Conservation (phyloP, 2,797 vertebrate species). For the Brotula barbata region DNA sequence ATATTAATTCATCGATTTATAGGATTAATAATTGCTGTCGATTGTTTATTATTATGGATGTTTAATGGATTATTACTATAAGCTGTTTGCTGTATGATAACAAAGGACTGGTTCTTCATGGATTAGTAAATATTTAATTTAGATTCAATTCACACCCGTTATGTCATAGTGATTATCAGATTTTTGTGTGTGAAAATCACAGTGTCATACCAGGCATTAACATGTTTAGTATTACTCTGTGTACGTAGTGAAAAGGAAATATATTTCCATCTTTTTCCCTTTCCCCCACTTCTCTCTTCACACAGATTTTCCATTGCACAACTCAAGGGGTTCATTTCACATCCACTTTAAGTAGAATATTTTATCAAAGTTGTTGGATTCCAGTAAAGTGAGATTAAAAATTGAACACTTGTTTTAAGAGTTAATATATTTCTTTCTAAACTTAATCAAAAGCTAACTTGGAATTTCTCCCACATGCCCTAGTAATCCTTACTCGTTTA, state of each 20-base stretch:
- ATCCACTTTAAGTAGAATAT: conserved; percentile 50
- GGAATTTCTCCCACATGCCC: conserved; percentile 1
- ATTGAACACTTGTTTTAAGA: conserved; percentile 32
- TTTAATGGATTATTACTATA: too few species aligned
- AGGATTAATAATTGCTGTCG: too few species aligned
- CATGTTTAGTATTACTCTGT: too few species aligned
- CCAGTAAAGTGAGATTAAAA: conserved; percentile 43
- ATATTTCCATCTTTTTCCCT: conserved; percentile 5
- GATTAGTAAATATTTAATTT: too few species aligned
- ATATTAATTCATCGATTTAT: too few species aligned
- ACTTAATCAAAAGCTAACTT: conserved; percentile 18
- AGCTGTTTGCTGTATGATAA: too few species aligned
- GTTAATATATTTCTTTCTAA: conserved; percentile 27
- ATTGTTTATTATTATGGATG: too few species aligned
- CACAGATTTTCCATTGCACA: conserved; percentile 17
- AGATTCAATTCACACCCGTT: too few species aligned
- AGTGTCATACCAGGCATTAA: too few species aligned
- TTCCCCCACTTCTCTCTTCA: conserved; percentile 12
- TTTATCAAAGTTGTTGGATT: conserved; percentile 53
- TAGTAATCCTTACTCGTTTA: conserved; percentile 9
- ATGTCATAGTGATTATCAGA: too few species aligned
- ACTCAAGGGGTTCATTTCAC: conserved; percentile 35
- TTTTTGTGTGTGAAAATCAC: too few species aligned
- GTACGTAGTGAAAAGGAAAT: conserved; percentile 8
- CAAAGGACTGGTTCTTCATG: too few species aligned